Conservation (phyloP, 2,113 vertebrate species). For the Lepisosteus oculatus region DNA sequence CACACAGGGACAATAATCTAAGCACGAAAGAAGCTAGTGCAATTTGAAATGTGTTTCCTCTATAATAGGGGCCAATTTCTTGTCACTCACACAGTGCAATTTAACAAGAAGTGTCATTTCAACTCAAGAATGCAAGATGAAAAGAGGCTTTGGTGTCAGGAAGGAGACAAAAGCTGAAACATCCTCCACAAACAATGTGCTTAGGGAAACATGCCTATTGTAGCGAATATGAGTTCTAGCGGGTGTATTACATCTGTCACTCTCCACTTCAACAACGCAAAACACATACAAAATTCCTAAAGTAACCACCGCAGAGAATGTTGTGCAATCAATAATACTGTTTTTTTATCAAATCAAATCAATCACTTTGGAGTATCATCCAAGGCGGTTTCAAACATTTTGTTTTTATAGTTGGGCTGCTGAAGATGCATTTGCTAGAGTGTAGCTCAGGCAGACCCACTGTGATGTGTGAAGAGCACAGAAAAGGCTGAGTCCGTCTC, state of each 20-base stretch:
- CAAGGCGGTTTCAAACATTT: neutral
- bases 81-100: constrained; percentile 31
- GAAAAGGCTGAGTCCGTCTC: neutral
- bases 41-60: neutral
- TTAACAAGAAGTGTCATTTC: constrained; percentile 39
- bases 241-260: neutral
- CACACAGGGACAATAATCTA: neutral
- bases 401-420: neutral
- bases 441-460: neutral
- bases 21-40: neutral
- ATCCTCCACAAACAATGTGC: neutral
- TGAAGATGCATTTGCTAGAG: neutral
- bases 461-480: neutral
- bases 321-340: neutral
- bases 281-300: neutral
- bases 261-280: neutral
- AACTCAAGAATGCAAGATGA: constrained; percentile 31
- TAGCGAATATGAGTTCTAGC: neutral
- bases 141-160: constrained; percentile 28
- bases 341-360: neutral
- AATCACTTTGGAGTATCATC: neutral
- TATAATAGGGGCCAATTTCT: constrained; percentile 24
- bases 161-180: constrained; percentile 2
- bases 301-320: neutral
- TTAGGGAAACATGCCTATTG: neutral